Conservation (phyloP, 2,888 invertebrate genomes). For the Clistopyga incitator region DNA sequence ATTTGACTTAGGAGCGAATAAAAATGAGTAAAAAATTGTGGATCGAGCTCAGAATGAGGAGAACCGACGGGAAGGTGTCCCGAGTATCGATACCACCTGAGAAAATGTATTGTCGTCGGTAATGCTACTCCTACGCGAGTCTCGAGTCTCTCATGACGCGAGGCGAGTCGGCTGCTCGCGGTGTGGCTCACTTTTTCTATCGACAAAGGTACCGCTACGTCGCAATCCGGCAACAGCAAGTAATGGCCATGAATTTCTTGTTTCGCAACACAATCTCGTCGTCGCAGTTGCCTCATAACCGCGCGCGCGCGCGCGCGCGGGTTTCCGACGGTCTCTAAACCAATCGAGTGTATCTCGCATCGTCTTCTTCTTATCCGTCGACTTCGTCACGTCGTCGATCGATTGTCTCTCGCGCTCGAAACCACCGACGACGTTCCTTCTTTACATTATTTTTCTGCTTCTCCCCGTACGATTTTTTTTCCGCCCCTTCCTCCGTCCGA, state of each 20-base stretch:
- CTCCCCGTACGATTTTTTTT: slow-evolving; percentile 38
- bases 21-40: not conserved
- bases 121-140: slow-evolving; percentile 23
- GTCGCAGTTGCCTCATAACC: slow-evolving; percentile 50
- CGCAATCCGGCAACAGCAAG: slow-evolving; percentile 39
- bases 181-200: slow-evolving; percentile 45
- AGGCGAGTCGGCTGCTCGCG: slow-evolving; percentile 11
- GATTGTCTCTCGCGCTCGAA: slow-evolving; percentile 41
- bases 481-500: not conserved
- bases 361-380: slow-evolving; percentile 29
- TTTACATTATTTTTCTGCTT: slow-evolving; percentile 29
- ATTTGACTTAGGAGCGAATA: not conserved
- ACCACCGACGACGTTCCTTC: slow-evolving; percentile 16
- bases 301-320: slow-evolving; percentile 27
- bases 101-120: slow-evolving; percentile 5
- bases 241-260: slow-evolving; percentile 67
- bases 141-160: slow-evolving; percentile 9
- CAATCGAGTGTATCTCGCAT: slow-evolving; percentile 36
- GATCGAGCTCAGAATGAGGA: not conserved
- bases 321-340: slow-evolving; percentile 26
- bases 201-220: slow-evolving; percentile 60
- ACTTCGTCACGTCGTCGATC: slow-evolving; percentile 55
- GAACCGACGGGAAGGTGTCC: not conserved
- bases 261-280: slow-evolving; percentile 62
- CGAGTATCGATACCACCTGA: not conserved